These are phyloP conservation scores for Leptodactylus fuscus DNA, from an alignment of 2,113 vertebrate species.

Conservation along the genomic window DNA sequence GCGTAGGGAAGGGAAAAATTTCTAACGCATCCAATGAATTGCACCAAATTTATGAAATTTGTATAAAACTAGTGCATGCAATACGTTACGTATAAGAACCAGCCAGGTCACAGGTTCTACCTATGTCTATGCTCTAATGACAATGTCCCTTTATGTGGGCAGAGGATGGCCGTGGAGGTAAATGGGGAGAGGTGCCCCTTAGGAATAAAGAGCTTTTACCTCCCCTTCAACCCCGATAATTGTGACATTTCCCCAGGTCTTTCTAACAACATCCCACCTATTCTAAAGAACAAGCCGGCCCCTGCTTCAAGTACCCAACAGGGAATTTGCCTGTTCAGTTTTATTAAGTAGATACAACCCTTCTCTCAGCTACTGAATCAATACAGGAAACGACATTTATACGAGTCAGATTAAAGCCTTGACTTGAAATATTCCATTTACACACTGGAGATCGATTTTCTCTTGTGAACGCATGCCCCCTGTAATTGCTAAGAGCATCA, in stretches of 20 bases:
- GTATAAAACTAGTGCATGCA: too few relatives aligned
- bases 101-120: too few relatives aligned
- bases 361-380: conserved; percentile 58
- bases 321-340: conserved; percentile 52
- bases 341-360: conserved; percentile 58
- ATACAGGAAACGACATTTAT: conserved; percentile 59
- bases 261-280: neutral
- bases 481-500: conserved; percentile 61
- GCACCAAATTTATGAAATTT: too few relatives aligned
- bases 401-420: conserved; percentile 56
- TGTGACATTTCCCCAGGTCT: neutral
- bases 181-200: too few relatives aligned
- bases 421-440: conserved; percentile 60
- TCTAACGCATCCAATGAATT: too few relatives aligned
- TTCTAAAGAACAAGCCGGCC: neutral
- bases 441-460: conserved; percentile 58
- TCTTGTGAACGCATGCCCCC: conserved; percentile 54
- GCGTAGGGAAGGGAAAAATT: too few relatives aligned
- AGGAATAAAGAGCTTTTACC: too few relatives aligned
- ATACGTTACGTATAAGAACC: too few relatives aligned
- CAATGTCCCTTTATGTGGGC: too few relatives aligned
- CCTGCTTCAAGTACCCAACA: conserved; percentile 38
- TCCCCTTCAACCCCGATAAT: too few relatives aligned
- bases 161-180: too few relatives aligned
- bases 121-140: too few relatives aligned